Evolutionary conservation across 2,113 vertebrate species (phyloP).

Genomic region (Prinia subflava): DNA sequence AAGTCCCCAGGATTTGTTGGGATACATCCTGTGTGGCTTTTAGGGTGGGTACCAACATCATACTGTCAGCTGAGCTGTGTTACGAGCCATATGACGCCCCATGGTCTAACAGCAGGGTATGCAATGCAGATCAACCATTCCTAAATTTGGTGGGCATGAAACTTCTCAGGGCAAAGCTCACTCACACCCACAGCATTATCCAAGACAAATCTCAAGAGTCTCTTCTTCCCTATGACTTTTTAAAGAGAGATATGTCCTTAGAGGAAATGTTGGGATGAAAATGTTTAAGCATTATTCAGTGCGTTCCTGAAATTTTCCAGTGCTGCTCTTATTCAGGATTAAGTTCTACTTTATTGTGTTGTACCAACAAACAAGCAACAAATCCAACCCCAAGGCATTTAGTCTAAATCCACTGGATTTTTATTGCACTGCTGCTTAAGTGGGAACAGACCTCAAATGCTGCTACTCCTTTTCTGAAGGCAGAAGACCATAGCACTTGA

Average conservation of each 20-base stretch:
- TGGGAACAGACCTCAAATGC: constrained; percentile 52
- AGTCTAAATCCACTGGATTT: constrained; percentile 43
- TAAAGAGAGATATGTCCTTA: neutral
- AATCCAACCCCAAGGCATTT: constrained; percentile 30
- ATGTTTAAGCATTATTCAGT: neutral
- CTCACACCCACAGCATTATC: neutral
- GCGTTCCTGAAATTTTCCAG: constrained; percentile 2
- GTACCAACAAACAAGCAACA: constrained; percentile 42
- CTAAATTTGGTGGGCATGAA: neutral
- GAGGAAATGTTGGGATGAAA: neutral
- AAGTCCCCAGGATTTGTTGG: neutral
- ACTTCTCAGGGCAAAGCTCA: neutral
- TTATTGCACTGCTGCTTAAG: constrained; percentile 47
- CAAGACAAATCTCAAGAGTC: neutral
- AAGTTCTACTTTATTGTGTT: constrained; percentile 34
- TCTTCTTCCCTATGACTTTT: neutral
- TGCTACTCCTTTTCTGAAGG: constrained; percentile 55
- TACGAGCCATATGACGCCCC: neutral
- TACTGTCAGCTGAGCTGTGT: neutral
- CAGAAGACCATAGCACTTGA: constrained; percentile 60
- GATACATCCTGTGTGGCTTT: neutral
- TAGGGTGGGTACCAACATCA: neutral
- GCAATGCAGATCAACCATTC: neutral
- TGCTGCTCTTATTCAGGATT: constrained; percentile 25
- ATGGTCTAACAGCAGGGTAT: neutral